phyloP scores from a whole-genome alignment of 2,113 vertebrate species.

The Ptilonorhynchus violaceus region DNA sequence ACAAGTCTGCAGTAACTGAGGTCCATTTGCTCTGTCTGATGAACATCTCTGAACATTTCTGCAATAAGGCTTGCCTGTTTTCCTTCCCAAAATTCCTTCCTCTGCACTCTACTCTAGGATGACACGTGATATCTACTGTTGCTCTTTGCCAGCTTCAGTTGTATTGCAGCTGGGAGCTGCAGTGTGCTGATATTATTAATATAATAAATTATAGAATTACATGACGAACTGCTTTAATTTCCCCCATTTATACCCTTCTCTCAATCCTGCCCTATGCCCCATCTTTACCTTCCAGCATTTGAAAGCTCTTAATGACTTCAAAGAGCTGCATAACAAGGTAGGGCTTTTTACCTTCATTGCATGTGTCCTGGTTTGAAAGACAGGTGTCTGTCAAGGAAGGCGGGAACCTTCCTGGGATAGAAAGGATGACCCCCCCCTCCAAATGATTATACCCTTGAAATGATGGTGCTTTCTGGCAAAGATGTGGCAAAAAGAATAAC shows the following conservation, averaged over 20 bases:
- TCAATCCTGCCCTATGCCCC: not conserved
- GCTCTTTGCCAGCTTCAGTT: not conserved
- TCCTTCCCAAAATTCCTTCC: not conserved
- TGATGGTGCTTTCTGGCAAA: no score
- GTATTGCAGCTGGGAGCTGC: not conserved
- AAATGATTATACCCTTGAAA: no score
- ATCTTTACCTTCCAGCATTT: not conserved
- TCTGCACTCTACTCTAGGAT: not conserved
- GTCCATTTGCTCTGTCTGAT: not conserved
- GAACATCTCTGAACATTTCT: not conserved
- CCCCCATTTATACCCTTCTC: not conserved
- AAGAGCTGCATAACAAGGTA: not conserved
- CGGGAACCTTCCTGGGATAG: no score
- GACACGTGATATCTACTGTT: not conserved
- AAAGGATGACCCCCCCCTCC: no score
- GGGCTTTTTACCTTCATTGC: not conserved
- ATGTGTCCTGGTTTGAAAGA: no score
- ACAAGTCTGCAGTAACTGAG: not conserved
- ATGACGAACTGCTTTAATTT: not conserved
- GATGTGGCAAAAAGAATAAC: no score
- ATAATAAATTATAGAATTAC: not conserved
- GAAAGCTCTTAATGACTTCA: not conserved
- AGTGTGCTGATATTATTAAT: not conserved
- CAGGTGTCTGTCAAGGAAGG: no score
- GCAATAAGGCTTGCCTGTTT: not conserved